Evolutionary conservation across 1,140 invertebrate species (phyloP), one percentile per base, ranked within the genome.

Genomic region (Calephelis virginiensis): DNA sequence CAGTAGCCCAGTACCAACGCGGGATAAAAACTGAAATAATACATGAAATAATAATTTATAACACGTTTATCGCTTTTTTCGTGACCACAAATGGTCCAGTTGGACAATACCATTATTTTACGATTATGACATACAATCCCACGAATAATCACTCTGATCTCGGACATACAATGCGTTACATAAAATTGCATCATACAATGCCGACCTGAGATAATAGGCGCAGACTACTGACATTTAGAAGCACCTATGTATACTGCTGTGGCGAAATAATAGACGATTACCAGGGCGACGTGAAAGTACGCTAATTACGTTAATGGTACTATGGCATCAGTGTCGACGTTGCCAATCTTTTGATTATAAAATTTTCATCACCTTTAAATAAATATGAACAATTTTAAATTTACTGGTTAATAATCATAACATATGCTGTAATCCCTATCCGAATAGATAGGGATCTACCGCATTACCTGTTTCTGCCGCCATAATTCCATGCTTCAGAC

Each of bases 51-150:
- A 43, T 9, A 1, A 9, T 43, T 3, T 6, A 1, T 12, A 48
- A n/a, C 9, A 37, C 12, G 11, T 38, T 38, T 4, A 59, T 48
- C 71, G 66, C 71, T 28, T 0, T 11, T 50, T 47, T 62, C 12
- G 10, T 66, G 71, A 74, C 74, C 69, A 48, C 61, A 65, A 50
- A 45, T 65, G 67, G 74, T 72, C 75, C 69, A 71, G 66, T 74
- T 78, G 67, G 61, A 43, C 61, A 37, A 67, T 65, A 71, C 66
- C 70, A 74, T 72, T 73, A 68, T 73, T 70, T 64, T 68, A 72
- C 69, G 75, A 77, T 84, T 80, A 80, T 68, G 82, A 81, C 78
- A 82, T 64, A 63, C 76, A 76, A 77, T 82, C 82, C 75, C 81
- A 77, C 80, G 69, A 64, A 70, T 83, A 82, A 85, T 76, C 76